These are phyloP conservation scores for Nilaparvata lugens DNA, from an alignment of 1,140 invertebrate genomes.

Conservation along the genomic window DNA sequence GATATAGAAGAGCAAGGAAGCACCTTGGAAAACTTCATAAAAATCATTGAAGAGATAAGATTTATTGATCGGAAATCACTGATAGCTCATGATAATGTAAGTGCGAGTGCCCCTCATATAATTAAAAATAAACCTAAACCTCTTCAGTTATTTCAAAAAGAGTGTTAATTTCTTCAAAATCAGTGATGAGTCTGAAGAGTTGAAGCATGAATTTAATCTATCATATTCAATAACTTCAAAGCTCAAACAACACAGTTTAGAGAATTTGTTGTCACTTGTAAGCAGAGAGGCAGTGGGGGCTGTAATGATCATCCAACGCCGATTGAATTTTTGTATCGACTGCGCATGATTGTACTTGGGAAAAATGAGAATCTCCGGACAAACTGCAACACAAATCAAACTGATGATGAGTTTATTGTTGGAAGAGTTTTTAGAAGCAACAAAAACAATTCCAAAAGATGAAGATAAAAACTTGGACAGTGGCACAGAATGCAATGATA, in stretches of 20 bases:
- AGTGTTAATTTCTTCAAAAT: neutral
- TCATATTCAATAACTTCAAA: constrained; percentile 17
- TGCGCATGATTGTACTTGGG: constrained; percentile 12
- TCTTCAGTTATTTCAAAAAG: neutral
- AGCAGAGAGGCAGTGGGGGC: constrained; percentile 8
- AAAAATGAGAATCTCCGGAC: constrained; percentile 14
- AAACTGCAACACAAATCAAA: constrained; percentile 3
- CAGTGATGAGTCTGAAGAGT: neutral
- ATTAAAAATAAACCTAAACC: neutral
- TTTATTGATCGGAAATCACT: no score
- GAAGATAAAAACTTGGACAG: neutral
- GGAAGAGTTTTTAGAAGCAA: neutral
- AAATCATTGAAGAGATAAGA: no score
- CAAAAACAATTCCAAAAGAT: no score
- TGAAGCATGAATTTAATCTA: neutral
- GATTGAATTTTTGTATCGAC: constrained; percentile 10
- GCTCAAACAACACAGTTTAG: constrained; percentile 21
- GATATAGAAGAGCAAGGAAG: no score
- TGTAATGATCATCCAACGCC: constrained; percentile 18
- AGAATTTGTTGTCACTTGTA: constrained; percentile 20
- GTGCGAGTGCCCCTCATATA: no score
- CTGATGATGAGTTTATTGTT: constrained; percentile 3
- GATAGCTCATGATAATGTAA: no score
- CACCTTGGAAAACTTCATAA: no score
- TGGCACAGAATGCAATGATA: neutral